phyloP scores from a whole-genome alignment of 2,888 invertebrate species.

The Drosophila greeni region DNA sequence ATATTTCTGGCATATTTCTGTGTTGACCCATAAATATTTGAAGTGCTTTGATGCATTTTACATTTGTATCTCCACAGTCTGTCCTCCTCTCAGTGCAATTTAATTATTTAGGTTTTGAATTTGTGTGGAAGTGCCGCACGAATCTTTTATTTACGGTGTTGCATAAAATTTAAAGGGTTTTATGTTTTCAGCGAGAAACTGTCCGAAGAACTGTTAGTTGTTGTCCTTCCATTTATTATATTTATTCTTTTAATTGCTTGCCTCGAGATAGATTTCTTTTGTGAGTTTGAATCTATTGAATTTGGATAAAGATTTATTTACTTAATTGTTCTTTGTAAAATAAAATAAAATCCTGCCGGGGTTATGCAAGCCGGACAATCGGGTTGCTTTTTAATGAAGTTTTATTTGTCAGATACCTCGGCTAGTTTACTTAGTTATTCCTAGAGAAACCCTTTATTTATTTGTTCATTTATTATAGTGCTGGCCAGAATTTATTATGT shows the following conservation, averaged over 20 bases:
- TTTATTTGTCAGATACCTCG: not conserved
- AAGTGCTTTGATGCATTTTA: slow-evolving; percentile 40
- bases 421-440: not conserved
- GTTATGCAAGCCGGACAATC: not conserved
- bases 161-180: slow-evolving; percentile 10
- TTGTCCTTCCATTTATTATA: not conserved
- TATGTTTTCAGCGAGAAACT: slow-evolving; percentile 1
- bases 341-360: not conserved
- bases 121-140: slow-evolving; percentile 5
- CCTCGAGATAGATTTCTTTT: not conserved
- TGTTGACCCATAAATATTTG: slow-evolving; percentile 47
- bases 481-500: not conserved
- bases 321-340: not conserved
- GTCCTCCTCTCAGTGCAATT: not conserved
- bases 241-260: slow-evolving; percentile 6
- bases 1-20: slow-evolving; percentile 31
- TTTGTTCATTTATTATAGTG: not conserved
- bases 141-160: slow-evolving; percentile 18
- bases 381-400: not conserved
- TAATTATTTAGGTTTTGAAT: slow-evolving; percentile 35
- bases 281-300: not conserved
- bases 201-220: not conserved
- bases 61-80: slow-evolving; percentile 20
- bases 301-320: slow-evolving; percentile 5
- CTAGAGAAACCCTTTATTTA: not conserved